A percentile compares a stretch with the other conserved stretches of the same genome.
Evolutionary conservation across 2,113 vertebrate species (phyloP).

Genomic region (Typhlomys cinereus): DNA sequence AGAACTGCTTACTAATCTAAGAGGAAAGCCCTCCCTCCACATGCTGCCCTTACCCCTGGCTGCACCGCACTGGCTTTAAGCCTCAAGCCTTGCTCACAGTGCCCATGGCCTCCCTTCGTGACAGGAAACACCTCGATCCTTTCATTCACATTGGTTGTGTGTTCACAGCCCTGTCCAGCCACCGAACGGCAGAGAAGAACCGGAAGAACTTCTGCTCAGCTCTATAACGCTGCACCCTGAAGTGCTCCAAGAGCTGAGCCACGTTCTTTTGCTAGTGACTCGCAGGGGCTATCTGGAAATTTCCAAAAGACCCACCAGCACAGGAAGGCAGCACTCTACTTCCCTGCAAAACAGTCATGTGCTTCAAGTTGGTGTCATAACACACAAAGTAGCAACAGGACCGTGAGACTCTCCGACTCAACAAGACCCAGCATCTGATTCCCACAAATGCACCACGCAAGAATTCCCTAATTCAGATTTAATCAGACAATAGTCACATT

Average conservation of each 20-base stretch:
- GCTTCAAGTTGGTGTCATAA: neutral
- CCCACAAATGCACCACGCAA: constrained; percentile 18
- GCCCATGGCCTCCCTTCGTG: neutral
- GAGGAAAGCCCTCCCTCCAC: too few relatives aligned
- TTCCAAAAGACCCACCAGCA: neutral
- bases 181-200: neutral
- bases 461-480: constrained; percentile 62
- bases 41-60: neutral
- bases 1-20: neutral
- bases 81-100: rapidly evolving
- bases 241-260: neutral
- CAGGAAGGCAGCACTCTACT: neutral
- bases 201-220: neutral
- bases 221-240: neutral
- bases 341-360: constrained; percentile 15
- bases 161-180: neutral
- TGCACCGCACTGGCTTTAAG: neutral
- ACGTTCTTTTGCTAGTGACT: neutral
- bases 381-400: neutral
- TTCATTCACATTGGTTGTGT: rapidly evolving
- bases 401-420: neutral
- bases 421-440: constrained; percentile 44
- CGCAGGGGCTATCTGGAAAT: neutral
- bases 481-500: constrained; percentile 23
- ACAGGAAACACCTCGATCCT: neutral